Evolutionary conservation across 2,113 vertebrate species (phyloP).

Genomic region (Tylochromis polylepis): DNA sequence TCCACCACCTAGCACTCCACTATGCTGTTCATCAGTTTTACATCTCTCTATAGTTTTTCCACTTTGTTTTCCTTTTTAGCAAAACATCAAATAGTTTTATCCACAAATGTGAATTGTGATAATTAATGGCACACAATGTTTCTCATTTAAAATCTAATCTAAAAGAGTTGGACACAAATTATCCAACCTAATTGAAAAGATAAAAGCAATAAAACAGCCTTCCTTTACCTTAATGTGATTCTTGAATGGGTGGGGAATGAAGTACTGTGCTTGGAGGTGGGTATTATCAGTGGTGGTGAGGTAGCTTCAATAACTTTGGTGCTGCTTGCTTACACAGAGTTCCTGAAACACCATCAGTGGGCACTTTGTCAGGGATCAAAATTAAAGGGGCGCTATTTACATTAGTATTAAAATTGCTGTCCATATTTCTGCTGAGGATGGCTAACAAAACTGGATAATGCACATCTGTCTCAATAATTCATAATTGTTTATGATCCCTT

Average conservation of each 20-base stretch:
- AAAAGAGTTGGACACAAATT: conserved; percentile 70
- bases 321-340: background rate
- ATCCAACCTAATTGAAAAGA: conserved; percentile 70
- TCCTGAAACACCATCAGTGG: conserved; percentile 1
- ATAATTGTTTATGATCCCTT: background rate
- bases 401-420: background rate
- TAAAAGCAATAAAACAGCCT: conserved; percentile 59
- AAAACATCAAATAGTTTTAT: conserved; percentile 36
- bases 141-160: conserved; percentile 74
- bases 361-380: background rate
- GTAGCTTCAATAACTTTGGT: conserved; percentile 20
- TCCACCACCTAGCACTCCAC: background rate
- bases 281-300: conserved; percentile 10
- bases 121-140: conserved; percentile 73
- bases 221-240: conserved; percentile 48
- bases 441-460: background rate
- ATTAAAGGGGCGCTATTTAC: background rate
- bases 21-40: background rate
- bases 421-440: background rate
- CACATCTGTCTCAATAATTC: background rate
- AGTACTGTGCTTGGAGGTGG: conserved; percentile 12
- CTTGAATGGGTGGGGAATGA: conserved; percentile 44
- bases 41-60: background rate
- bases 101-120: conserved; percentile 58
- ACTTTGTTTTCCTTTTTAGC: background rate